Evolutionary conservation across 2,797 vertebrate genomes (phyloP), one percentile per base, ranked within the genome.

Genomic region (Pogoniulus pusillus): DNA sequence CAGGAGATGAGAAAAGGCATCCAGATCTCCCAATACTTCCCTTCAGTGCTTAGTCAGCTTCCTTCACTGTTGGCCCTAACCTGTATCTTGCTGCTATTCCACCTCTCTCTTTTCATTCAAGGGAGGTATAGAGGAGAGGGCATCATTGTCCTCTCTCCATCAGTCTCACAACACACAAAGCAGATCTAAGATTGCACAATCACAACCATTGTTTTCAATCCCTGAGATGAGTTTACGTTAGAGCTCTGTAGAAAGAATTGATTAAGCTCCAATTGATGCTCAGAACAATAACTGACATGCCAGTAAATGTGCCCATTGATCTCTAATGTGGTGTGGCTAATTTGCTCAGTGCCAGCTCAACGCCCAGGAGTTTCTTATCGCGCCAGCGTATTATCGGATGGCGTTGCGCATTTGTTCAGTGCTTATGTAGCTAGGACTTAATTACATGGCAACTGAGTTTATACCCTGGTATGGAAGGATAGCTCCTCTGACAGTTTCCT

Each of bases 311-410:
- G 51, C 59, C 93, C 86, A 93, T 88, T 87, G 95, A 89, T 94
- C 78, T 62, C 74, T 85, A 80, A 92, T 94, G 94, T 94, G 86
- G 77, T 91, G 79, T 91, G 72, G 85, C 88, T 93, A 89, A 91
- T 93, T 93, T 93, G 84, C 85, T 95, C 87, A 64, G 24, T 47
- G 65, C 83, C 89, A 90, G 69, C 83, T 93, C 79, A 90, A 32
- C 37, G 81, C 72, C 43, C 51, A 57, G 64, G 62, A 45, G 8
- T 90, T 87, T 71, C 91, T 94, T 88, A 88, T 81, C 79, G 1
- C 59, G 6, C 57, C 92, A 55, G 85, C 24, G 43, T 37, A 54
- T 80, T 89, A 85, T 82, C 93, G 64, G 81, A 88, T 93, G 94
- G 94, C 81, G 69, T 81, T 71, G 55, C 63, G 35, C 84, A 58